These are phyloP conservation scores for Lochmaea crataegi DNA, from an alignment of 2,888 invertebrate species.

Conservation along the genomic window DNA sequence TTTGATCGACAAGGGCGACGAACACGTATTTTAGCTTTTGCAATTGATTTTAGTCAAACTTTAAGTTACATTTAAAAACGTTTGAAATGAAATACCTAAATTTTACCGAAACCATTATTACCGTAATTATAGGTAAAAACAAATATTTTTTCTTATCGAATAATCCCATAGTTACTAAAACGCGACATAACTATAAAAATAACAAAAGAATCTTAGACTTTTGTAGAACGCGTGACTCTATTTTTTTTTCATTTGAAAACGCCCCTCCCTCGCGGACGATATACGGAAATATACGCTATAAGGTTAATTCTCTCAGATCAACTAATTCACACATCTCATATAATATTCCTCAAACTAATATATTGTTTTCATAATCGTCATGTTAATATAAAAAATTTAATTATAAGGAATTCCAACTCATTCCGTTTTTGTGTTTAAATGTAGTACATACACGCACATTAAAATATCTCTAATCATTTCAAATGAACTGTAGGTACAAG, in stretches of 20 bases:
- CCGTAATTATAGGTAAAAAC: conserved; percentile 29
- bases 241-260: conserved; percentile 30
- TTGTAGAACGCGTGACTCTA: conserved; percentile 34
- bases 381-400: neutral
- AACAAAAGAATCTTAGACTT: conserved; percentile 21
- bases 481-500: too few relatives aligned
- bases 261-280: conserved; percentile 43
- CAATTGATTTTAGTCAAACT: too few relatives aligned
- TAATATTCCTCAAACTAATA: neutral
- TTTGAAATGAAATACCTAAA: conserved; percentile 35
- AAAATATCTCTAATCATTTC: too few relatives aligned
- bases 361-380: neutral
- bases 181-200: conserved; percentile 25
- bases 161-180: conserved; percentile 26
- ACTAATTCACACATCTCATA: conserved; percentile 5
- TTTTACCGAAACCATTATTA: conserved; percentile 39
- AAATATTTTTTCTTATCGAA: conserved; percentile 33
- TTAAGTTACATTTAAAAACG: conserved; percentile 14
- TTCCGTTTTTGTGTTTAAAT: too few relatives aligned
- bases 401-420: too few relatives aligned
- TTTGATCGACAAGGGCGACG: too few relatives aligned
- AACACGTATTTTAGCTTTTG: too few relatives aligned
- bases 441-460: too few relatives aligned
- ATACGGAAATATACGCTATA: conserved; percentile 37
- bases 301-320: conserved; percentile 8